These are phyloP conservation scores for Ficedula albicollis DNA, from an alignment of 2,797 vertebrate species.

Conservation along the genomic window DNA sequence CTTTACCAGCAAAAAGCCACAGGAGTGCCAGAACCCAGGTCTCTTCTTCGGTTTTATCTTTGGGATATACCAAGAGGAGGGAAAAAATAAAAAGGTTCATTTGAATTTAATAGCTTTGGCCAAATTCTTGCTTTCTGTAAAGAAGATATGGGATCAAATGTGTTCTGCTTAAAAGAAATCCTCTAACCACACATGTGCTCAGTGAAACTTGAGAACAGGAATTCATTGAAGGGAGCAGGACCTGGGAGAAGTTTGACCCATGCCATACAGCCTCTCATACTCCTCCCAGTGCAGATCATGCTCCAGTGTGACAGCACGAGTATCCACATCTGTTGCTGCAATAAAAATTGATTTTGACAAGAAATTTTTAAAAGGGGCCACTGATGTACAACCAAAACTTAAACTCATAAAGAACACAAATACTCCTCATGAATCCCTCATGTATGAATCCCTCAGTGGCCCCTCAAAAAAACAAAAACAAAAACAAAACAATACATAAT, in stretches of 20 bases:
- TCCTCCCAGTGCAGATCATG: not conserved
- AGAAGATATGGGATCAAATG: not conserved
- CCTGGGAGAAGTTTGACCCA: not conserved
- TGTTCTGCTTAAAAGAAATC: not conserved
- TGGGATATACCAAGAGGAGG: not conserved
- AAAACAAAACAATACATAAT: too few relatives aligned
- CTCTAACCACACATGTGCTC: not conserved
- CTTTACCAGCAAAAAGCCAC: not conserved
- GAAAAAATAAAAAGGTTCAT: not conserved
- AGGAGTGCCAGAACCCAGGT: not conserved
- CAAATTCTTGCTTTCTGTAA: not conserved
- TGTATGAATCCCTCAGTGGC: not conserved
- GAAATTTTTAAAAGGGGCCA: not conserved
- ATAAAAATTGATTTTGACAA: not conserved
- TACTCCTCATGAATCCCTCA: not conserved
- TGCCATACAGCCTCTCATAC: not conserved
- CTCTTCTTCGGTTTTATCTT: not conserved
- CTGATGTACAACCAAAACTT: not conserved
- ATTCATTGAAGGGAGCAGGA: not conserved
- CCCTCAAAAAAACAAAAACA: not conserved
- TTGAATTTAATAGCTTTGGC: not conserved
- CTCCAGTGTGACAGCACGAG: fast-evolving
- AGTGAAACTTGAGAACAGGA: not conserved
- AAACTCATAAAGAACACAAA: not conserved
- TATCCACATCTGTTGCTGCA: fast-evolving